Evolutionary conservation across 2,113 vertebrate genomes (phyloP).

Genomic region (Mastomys coucha): DNA sequence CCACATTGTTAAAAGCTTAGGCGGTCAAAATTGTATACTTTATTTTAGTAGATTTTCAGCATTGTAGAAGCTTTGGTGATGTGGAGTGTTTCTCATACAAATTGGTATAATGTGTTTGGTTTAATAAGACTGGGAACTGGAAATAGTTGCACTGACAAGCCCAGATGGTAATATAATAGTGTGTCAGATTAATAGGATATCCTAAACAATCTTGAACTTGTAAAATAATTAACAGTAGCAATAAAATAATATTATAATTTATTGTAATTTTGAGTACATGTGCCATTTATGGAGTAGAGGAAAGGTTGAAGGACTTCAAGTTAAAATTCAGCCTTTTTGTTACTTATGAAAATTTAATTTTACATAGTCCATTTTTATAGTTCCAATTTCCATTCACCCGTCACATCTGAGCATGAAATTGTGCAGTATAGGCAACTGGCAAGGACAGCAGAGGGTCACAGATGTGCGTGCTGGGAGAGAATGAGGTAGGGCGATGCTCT

Average conservation of each 20-base stretch:
- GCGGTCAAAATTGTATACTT: background rate
- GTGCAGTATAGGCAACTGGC: constrained; percentile 63
- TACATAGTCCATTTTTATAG: constrained; percentile 53
- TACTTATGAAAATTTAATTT: constrained; percentile 80
- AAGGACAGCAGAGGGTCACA: constrained; percentile 74
- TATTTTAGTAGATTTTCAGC: constrained; percentile 62
- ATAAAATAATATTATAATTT: constrained; percentile 66
- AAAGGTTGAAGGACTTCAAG: background rate
- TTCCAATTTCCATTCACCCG: constrained; percentile 68
- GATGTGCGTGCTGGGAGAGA: constrained; percentile 63
- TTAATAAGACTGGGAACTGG: constrained; percentile 76
- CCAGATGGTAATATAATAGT: constrained; percentile 80
- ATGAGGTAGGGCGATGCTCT: constrained; percentile 33
- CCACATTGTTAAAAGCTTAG: constrained; percentile 56
- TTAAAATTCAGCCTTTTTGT: constrained; percentile 59
- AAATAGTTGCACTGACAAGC: constrained; percentile 72
- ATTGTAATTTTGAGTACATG: constrained; percentile 30
- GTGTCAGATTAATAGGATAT: constrained; percentile 72
- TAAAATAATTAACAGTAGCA: constrained; percentile 65
- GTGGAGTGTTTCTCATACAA: constrained; percentile 71
- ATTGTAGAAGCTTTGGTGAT: constrained; percentile 41
- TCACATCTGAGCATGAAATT: constrained; percentile 77
- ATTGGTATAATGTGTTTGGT: constrained; percentile 72
- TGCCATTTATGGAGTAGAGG: background rate
- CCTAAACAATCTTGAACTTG: constrained; percentile 53